Evolutionary conservation across 2,797 vertebrate genomes (phyloP).

Genomic region (Parambassis ranga): DNA sequence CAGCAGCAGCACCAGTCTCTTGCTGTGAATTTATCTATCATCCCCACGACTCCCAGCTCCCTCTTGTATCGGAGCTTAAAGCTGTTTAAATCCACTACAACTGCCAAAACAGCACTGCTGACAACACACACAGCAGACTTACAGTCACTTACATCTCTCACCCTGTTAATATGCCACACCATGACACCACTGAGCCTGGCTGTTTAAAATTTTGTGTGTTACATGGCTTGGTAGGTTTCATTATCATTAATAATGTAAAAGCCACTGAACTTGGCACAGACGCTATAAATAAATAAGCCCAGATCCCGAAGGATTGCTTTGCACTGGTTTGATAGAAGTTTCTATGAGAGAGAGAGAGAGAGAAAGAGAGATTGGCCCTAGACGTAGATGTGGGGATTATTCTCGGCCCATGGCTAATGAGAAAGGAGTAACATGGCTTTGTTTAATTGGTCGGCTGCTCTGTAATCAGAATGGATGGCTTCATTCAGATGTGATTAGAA

Average conservation of each 20-base stretch:
- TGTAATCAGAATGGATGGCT: slow-evolving; percentile 70
- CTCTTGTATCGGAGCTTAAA: slow-evolving; percentile 20
- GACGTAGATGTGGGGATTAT: slow-evolving; percentile 21
- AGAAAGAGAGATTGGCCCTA: slow-evolving; percentile 20
- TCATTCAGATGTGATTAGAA: slow-evolving; percentile 67
- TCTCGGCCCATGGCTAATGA: slow-evolving; percentile 60
- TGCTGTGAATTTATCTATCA: not conserved
- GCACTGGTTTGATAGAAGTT: slow-evolving; percentile 48
- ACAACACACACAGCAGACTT: slow-evolving; percentile 24
- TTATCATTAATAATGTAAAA: slow-evolving; percentile 74
- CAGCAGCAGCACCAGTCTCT: slow-evolving; percentile 1
- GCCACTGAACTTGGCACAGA: slow-evolving; percentile 64
- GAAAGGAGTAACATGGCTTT: slow-evolving; percentile 60
- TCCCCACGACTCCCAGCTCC: not conserved
- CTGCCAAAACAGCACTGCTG: slow-evolving; percentile 32
- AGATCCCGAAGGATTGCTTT: slow-evolving; percentile 50
- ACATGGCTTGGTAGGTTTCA: slow-evolving; percentile 63
- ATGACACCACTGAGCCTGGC: slow-evolving; percentile 36
- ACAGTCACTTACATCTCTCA: slow-evolving; percentile 41
- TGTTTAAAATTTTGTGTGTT: slow-evolving; percentile 48
- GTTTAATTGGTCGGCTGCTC: slow-evolving; percentile 66
- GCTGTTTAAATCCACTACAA: slow-evolving; percentile 17
- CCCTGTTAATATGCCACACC: slow-evolving; percentile 47
- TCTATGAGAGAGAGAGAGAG: slow-evolving; percentile 1
- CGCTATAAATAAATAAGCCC: slow-evolving; percentile 74